Conservation (phyloP, 2,888 invertebrate species). For the Dicranocentrus wangi region DNA sequence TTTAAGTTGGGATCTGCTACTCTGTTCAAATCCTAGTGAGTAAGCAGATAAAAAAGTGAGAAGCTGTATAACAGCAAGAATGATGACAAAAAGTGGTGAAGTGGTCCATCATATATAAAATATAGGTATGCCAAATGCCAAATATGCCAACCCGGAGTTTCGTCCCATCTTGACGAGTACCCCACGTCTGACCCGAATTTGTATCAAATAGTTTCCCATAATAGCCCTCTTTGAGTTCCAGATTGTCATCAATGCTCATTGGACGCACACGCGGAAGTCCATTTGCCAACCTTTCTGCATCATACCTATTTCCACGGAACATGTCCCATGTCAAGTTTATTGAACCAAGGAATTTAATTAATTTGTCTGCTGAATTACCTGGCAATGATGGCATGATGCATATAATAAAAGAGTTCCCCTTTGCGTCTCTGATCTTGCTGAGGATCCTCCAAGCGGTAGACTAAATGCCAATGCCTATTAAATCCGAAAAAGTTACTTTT, state of each 20-base stretch:
- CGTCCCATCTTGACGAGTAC: conserved; percentile 66
- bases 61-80: too few species aligned
- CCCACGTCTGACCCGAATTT: conserved; percentile 69
- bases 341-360: conserved; percentile 2
- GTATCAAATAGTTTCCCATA: conserved; percentile 82
- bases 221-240: conserved; percentile 85
- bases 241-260: conserved; percentile 80
- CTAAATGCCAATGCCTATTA: conserved; percentile 94
- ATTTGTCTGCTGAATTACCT: too few species aligned
- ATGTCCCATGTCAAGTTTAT: neutral
- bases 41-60: too few species aligned
- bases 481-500: too few species aligned
- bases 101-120: too few species aligned
- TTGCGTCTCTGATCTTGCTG: conserved; percentile 78
- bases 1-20: neutral
- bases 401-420: conserved; percentile 87
- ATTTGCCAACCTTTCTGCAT: conserved; percentile 85
- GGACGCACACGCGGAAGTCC: conserved; percentile 81
- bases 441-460: conserved; percentile 84
- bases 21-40: conserved; percentile 30
- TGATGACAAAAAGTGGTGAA: too few species aligned
- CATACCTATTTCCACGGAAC: conserved; percentile 80
- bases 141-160: too few species aligned
- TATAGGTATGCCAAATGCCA: too few species aligned
- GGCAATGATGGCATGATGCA: conserved; percentile 80